Base-by-base conservation (phyloP, 2,113 vertebrate species). In the Xerus inauris region DNA sequence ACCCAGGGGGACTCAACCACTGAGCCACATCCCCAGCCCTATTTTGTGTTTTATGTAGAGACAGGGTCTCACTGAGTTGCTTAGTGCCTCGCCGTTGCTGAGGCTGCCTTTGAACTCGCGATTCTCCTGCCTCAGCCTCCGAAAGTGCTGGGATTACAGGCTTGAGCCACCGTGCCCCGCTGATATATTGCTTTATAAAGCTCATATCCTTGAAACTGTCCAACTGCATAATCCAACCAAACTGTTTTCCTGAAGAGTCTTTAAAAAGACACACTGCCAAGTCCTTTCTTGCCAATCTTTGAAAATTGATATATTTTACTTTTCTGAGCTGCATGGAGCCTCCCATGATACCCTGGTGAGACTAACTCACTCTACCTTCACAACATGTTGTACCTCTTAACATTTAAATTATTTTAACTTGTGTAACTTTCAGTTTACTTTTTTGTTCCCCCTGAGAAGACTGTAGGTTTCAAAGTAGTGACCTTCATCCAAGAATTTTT, bases 401-500 rank as follows among this genome's bases (percentile, higher is more conserved):
- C 84, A 82, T 94, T 94, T 91, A 42, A 94, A 49, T 54, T 89
- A 82, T 49, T 91, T 17, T 47, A 62, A 51, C 35, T 73, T 67
- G 28, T 14, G 5, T 89, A 77, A 71, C 57, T 30, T 72, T 89
- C 59, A 71, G 22, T 96, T 87, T 65, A 83, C 45, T 62, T 91
- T 13, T 57, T 96, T 69, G 14, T 92, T 94, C 86, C 67, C 11
- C 84, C 38, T 76, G 19, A 59, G 7, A 57, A 91, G 77, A 16
- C n/a, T 69, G 32, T 90, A 88, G 49, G 8, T 91, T 82, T 93
- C 45, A 94, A 69, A 89, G 51, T 57, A 67, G 28, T 69, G 42
- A 47, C 22, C 16, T 85, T 90, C 94, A 91, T n/a, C 57, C 79
- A 85, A 81, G 59, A 94, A 69, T 85, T 57, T 87, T 71, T 69